Percentiles rank a stretch among this genome's conserved stretches.
phyloP scores from a whole-genome alignment of 2,797 vertebrate genomes.

The Artibeus jamaicensis region DNA sequence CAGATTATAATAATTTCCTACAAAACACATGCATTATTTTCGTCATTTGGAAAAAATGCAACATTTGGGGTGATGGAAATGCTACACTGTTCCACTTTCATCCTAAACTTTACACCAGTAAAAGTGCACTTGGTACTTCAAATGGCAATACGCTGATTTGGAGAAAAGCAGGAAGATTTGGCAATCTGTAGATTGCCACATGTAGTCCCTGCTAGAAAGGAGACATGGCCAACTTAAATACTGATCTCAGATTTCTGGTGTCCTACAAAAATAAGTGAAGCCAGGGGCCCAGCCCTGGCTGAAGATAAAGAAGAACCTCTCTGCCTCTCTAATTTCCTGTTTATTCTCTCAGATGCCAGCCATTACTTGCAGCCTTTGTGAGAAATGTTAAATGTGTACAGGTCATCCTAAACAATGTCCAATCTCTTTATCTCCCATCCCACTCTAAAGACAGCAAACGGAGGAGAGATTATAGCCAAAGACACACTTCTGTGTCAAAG shows the following conservation, averaged over 20 bases:
- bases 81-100: background rate
- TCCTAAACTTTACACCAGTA: background rate
- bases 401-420: constrained; percentile 28
- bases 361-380: background rate
- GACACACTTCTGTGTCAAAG: background rate
- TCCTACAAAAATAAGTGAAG: constrained; percentile 47
- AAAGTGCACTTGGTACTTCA: background rate
- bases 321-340: constrained; percentile 51
- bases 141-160: background rate
- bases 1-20: background rate
- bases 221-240: constrained; percentile 21
- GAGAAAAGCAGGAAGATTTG: background rate
- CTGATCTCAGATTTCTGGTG: constrained; percentile 36
- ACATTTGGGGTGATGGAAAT: background rate
- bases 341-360: constrained; percentile 52
- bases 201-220: background rate
- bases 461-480: background rate
- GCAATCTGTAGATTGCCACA: background rate
- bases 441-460: background rate
- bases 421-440: background rate
- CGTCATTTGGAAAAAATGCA: too few species aligned
- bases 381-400: constrained; percentile 22
- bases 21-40: background rate
- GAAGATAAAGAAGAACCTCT: constrained; percentile 32
- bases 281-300: background rate